A percentile compares a stretch with the other conserved stretches of the same genome.
Conservation (phyloP, 2,797 vertebrate species). For the Austrolebias charrua region DNA sequence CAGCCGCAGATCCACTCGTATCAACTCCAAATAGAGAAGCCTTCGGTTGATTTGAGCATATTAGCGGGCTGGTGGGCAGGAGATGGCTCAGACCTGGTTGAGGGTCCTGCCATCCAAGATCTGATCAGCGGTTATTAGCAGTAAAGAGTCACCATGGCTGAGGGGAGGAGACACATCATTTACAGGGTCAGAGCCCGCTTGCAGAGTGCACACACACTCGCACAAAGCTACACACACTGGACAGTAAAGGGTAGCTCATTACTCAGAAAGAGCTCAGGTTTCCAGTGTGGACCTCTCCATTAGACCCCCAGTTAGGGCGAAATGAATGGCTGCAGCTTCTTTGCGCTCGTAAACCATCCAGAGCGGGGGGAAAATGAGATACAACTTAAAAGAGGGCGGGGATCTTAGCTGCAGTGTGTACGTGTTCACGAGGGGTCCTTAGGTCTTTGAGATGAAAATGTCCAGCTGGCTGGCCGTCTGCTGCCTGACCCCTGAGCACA, state of each 20-base stretch:
- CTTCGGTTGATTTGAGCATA: constrained; percentile 53
- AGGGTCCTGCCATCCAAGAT: constrained; percentile 75
- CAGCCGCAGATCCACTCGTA: constrained; percentile 26
- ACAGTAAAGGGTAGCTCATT: constrained; percentile 86
- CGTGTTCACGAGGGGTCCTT: constrained; percentile 58
- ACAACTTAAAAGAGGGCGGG: constrained; percentile 87
- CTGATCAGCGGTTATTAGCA: constrained; percentile 84
- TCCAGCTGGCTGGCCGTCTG: constrained; percentile 98
- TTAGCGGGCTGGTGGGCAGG: constrained; percentile 50
- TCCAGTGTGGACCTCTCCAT: constrained; percentile 80
- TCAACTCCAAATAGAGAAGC: constrained; percentile 54
- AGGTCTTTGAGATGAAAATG: constrained; percentile 98
- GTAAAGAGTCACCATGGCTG: constrained; percentile 81
- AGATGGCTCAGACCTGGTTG: constrained; percentile 63
- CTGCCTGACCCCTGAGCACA: constrained; percentile 92
- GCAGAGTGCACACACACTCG: constrained; percentile 34
- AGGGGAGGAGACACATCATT: constrained; percentile 81
- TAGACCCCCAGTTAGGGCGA: constrained; percentile 79
- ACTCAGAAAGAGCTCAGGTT: constrained; percentile 83
- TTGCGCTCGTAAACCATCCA: constrained; percentile 74
- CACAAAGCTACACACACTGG: constrained; percentile 57
- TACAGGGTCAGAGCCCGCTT: constrained; percentile 82
- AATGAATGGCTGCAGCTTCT: constrained; percentile 83
- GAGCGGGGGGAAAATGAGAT: constrained; percentile 80
- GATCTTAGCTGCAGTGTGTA: constrained; percentile 80